phyloP scores from a whole-genome alignment of 2,113 vertebrate species.

The Halcyon senegalensis region DNA sequence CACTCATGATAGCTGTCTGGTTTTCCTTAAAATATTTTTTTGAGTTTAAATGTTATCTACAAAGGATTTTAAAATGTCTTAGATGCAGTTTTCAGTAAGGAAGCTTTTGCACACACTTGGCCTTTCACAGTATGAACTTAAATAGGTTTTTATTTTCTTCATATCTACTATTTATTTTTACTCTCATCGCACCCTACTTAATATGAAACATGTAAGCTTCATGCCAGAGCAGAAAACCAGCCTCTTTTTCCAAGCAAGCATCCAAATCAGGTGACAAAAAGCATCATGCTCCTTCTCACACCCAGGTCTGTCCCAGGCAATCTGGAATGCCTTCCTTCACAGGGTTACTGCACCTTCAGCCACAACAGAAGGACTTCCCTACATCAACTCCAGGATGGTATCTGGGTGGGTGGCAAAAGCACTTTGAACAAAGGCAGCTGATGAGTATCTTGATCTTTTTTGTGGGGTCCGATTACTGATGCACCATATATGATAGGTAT shows the following conservation, averaged over 20 bases:
- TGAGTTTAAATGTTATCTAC: neutral
- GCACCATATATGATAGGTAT: too few species aligned
- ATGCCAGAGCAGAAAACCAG: neutral
- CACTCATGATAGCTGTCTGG: neutral
- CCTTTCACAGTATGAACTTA: neutral
- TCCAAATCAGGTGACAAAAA: neutral
- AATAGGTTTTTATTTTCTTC: neutral
- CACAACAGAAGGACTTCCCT: neutral
- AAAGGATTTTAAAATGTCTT: neutral
- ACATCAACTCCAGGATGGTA: rapidly evolving
- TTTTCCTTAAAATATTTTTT: neutral
- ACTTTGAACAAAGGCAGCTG: neutral
- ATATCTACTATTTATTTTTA: neutral
- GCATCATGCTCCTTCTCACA: neutral
- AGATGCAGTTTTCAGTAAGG: neutral
- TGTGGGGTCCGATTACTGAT: neutral
- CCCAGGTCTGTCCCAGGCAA: neutral
- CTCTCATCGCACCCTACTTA: neutral
- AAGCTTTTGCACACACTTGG: neutral
- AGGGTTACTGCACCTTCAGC: neutral
- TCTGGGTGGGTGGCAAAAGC: neutral
- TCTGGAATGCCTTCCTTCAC: neutral
- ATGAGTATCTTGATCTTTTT: neutral
- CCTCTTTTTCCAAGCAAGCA: neutral
- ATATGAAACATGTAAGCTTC: neutral